Evolutionary conservation across 2,113 vertebrate genomes (phyloP).

Genomic region (Onychostoma macrolepis): DNA sequence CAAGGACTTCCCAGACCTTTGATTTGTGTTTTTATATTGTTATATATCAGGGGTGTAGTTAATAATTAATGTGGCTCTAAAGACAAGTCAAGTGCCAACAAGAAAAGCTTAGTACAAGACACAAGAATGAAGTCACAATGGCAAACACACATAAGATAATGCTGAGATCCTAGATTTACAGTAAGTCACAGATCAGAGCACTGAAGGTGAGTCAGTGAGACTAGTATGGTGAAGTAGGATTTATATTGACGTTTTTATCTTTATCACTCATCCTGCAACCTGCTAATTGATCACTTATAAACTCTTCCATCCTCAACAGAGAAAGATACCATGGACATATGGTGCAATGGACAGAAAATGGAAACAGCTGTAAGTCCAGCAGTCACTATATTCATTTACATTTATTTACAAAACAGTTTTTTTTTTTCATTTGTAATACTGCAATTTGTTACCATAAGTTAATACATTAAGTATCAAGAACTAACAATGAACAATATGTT

Average conservation of each 20-base stretch:
- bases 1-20: background rate
- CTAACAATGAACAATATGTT: background rate
- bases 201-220: background rate
- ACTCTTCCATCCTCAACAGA: constrained; percentile 74
- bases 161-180: background rate
- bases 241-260: background rate
- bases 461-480: background rate
- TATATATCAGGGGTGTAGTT: background rate
- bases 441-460: background rate
- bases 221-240: background rate
- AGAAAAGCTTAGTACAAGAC: background rate
- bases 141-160: background rate
- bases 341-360: constrained; percentile 95
- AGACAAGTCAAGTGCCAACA: background rate
- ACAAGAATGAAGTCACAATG: background rate
- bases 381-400: background rate
- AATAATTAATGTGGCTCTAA: background rate
- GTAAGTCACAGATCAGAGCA: background rate
- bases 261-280: background rate
- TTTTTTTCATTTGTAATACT: background rate
- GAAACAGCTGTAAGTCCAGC: constrained; percentile 91
- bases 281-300: constrained; percentile 17
- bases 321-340: constrained; percentile 98
- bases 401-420: background rate
- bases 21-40: background rate